Evolutionary conservation across 2,113 vertebrate genomes (phyloP).

Genomic region (Thalassarche chlororhynchos): DNA sequence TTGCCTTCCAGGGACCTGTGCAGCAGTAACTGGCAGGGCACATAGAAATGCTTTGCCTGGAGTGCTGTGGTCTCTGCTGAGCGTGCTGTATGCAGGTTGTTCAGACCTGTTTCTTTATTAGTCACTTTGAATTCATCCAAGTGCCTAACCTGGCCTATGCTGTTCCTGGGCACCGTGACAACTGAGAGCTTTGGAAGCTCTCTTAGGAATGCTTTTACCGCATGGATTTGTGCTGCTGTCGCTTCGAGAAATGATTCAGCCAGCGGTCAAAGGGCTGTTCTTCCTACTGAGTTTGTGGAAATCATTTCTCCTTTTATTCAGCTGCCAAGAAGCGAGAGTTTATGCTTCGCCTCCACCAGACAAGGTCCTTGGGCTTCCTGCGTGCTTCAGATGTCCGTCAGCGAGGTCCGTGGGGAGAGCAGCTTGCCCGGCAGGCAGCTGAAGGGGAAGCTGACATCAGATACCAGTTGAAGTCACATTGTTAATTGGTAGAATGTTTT

Average conservation of each 20-base stretch:
- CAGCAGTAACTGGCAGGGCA: not conserved
- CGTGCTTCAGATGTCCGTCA: not conserved
- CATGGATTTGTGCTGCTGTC: slow-evolving; percentile 20
- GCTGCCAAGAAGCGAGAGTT: slow-evolving; percentile 40
- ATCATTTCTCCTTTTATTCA: not conserved
- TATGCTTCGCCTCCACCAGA: not conserved
- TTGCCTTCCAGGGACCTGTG: not conserved
- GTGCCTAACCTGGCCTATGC: slow-evolving; percentile 44
- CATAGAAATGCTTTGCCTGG: not conserved
- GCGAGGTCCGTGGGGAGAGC: not conserved
- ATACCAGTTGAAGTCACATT: slow-evolving; percentile 4
- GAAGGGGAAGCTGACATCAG: slow-evolving; percentile 11
- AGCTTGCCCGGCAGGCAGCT: not conserved
- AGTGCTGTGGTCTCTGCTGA: not conserved
- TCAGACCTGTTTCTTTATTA: slow-evolving; percentile 35
- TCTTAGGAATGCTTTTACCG: not conserved
- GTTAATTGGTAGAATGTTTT: not conserved
- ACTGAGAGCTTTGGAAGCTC: not conserved
- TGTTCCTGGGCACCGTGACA: not conserved
- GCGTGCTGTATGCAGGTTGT: not conserved
- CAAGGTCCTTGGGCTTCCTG: slow-evolving; percentile 12
- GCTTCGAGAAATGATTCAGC: not conserved
- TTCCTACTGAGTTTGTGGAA: slow-evolving; percentile 6
- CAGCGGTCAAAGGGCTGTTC: slow-evolving; percentile 5
- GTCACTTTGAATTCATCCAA: slow-evolving; percentile 49